Evolutionary conservation across 2,797 vertebrate species (phyloP).

Genomic region (Trachurus trachurus): DNA sequence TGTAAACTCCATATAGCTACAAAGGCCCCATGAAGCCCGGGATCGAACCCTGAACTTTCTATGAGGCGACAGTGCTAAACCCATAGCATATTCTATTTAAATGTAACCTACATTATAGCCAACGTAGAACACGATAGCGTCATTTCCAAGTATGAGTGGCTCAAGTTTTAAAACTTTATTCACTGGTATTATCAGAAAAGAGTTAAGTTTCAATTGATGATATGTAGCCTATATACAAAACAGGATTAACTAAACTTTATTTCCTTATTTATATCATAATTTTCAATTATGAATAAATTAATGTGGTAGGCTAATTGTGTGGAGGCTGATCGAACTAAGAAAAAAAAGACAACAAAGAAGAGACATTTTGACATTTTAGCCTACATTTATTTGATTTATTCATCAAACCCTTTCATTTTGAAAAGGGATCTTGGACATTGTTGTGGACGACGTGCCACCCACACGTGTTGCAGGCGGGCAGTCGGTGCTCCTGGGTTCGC

Average conservation of each 20-base stretch:
- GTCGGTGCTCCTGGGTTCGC: background rate
- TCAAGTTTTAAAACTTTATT: background rate
- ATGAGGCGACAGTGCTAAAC: too few relatives aligned
- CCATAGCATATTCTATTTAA: too few relatives aligned
- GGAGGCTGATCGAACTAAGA: too few relatives aligned
- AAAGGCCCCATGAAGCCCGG: too few relatives aligned
- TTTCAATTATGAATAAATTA: background rate
- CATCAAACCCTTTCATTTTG: constrained; percentile 10
- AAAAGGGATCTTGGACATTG: background rate
- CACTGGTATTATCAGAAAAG: background rate
- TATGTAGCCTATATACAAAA: too few relatives aligned
- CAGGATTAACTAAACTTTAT: too few relatives aligned
- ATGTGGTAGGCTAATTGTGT: background rate
- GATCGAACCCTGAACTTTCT: too few relatives aligned
- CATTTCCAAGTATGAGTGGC: background rate
- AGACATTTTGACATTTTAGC: background rate
- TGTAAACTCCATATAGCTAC: too few relatives aligned
- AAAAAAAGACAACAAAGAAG: background rate
- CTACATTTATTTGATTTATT: constrained; percentile 7
- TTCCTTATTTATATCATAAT: too few relatives aligned
- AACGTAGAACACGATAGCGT: background rate
- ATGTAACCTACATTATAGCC: too few relatives aligned
- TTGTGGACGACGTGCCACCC: background rate
- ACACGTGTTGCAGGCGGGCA: background rate
- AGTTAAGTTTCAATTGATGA: too few relatives aligned